Conservation (phyloP, 2,888 invertebrate species). For the Archaeoteleia sp. region DNA sequence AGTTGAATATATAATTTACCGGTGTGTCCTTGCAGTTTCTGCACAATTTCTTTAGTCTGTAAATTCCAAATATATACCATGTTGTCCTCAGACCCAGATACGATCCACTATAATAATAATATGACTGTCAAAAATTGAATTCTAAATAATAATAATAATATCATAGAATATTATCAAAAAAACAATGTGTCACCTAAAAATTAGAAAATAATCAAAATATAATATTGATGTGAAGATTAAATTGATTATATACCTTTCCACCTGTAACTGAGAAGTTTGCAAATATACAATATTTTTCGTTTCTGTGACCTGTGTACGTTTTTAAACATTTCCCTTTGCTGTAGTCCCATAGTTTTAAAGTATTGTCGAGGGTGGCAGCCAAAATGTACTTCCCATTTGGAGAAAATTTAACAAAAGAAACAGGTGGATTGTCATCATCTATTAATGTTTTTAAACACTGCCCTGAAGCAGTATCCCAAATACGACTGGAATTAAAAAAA, state of each 20-base stretch:
- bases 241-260: conserved; percentile 98
- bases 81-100: conserved; percentile 99
- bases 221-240: conserved; percentile 56
- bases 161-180: too few species aligned
- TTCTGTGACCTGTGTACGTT: conserved; percentile 98
- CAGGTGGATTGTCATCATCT: conserved; percentile 99
- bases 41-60: conserved; percentile 99
- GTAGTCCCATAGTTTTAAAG: conserved; percentile 99
- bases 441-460: conserved; percentile 99
- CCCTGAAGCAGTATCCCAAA: conserved; percentile 99
- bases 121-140: conserved; percentile 13
- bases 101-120: conserved; percentile 90
- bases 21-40: conserved; percentile 96
- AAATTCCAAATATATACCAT: conserved; percentile 99
- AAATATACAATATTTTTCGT: conserved; percentile 99
- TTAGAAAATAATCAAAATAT: conserved; percentile 20
- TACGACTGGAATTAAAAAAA: conserved; percentile 81
- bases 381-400: conserved; percentile 99
- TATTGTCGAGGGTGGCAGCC: conserved; percentile 98
- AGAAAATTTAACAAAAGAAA: conserved; percentile 99
- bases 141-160: conserved; percentile 9
- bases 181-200: too few species aligned
- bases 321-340: conserved; percentile 99
- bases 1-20: conserved; percentile 77
- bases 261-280: conserved; percentile 99